Evolutionary conservation across 2,888 invertebrate species (phyloP), one percentile per base, ranked within the genome.

Genomic region (Oscheius sp.): DNA sequence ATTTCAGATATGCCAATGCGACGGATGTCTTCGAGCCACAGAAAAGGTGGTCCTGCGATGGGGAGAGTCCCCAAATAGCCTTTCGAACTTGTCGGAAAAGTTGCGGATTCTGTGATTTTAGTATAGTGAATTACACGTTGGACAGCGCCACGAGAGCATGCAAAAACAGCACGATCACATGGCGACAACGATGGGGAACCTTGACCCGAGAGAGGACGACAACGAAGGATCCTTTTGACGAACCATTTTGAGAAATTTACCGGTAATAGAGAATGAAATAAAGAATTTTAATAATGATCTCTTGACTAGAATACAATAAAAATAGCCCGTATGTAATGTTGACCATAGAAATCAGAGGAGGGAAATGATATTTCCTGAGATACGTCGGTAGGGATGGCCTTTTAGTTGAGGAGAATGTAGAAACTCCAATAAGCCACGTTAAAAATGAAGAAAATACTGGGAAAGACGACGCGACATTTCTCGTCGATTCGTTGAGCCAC

Each of bases 401-500:
- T n/a, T 73, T 73, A 82, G 58, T 82, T 83, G 75, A 83, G 77
- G 18, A 77, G 75, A 53, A 83, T 76, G 58, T 84, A 84, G 71
- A 79, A 84, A 69, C 80, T 82, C 84, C 87, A 87, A 74, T 87
- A 87, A 61, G 78, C 76, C 25, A 85, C 64, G 73, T 87, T 87
- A 81, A 87, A 86, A n/a, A 86, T 52, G 64, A 86, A 64, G 76
- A 87, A 87, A 2, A 84, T 75, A 59, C 80, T 41, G 12, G 87
- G 87, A 58, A 87, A 87, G 16, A 84, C 79, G 63, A 84, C 78
- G 9, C 87, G 84, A 64, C 84, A 83, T 59, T 80, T 68, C 59
- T 87, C 85, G 71, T 87, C 87, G 59, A 87, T 87, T 46, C 84
- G 74, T 66, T 80, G 84, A 35, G 87, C 87, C 27, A 85, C 83